Base-by-base conservation (phyloP, 2,113 vertebrate species). In the Maccullochella peelii region DNA sequence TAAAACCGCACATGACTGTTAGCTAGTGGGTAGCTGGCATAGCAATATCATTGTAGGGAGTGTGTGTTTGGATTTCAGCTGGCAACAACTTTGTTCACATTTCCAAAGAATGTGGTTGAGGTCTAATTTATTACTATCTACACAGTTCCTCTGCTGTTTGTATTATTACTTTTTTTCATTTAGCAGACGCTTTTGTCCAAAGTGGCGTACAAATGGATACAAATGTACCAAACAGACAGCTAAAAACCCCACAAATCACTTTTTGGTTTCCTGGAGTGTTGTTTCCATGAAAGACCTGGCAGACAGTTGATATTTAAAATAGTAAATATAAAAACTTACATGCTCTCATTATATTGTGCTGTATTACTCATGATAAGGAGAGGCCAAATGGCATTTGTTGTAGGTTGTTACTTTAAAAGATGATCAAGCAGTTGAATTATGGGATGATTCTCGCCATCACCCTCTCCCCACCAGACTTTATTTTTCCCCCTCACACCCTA, bases 351-450 rank as follows among this genome's bases (percentile, higher is more conserved):
- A 50, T 6, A n/a, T 21, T 54, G 33, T n/a, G 42, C 20, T 58
- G 38, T 15, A 18, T 62, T 23, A n/a, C 44, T 61, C 11, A 27
- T 42, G 36, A 50, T 8, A 3, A 54, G 16, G 30, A 23, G 66
- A 57, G 21, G 55, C 44, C n/a, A 62, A 52, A 25, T 21, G 16
- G 38, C 8, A 4, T 71, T 30, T 73, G 23, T 66, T 59, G 40
- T 20, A 63, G 9, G 16, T 30, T 27, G 59, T 44, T 42, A 47
- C 55, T 47, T 52, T n/a, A 52, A 61, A 68, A 61, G 27, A 21
- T 49, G 25, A 80, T 75, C 33, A 63, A 62, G 20, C n/a, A n/a
- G 42, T 30, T 86, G 50, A 54, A 49, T 65, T 27, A n/a, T 49
- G 57, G 52, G 11, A 65, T 36, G 27, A 50, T 70, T 71, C 66